Conservation (phyloP, 1,140 invertebrate genomes). For the Listronotus bonariensis region DNA sequence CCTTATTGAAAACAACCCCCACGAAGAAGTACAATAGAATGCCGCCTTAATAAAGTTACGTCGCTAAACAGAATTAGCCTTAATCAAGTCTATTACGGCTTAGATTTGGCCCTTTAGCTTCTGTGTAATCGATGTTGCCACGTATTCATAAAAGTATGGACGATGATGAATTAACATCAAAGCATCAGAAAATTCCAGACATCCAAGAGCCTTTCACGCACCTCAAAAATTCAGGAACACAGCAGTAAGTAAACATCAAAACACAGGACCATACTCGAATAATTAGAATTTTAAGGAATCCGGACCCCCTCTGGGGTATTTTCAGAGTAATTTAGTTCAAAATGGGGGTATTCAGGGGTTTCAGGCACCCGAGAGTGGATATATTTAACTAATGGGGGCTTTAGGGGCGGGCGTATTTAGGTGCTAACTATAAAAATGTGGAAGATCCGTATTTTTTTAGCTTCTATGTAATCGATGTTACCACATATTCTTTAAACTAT, state of each 20-base stretch:
- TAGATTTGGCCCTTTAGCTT: background rate
- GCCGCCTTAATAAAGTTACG: slow-evolving; percentile 10
- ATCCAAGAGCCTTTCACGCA: slow-evolving; percentile 26
- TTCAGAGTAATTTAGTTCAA: slow-evolving; percentile 44
- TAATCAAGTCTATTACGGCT: slow-evolving; percentile 7
- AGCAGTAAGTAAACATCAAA: slow-evolving; percentile 19
- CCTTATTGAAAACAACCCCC: slow-evolving; percentile 12
- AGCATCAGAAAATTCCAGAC: slow-evolving; percentile 3
- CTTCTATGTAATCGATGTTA: too few relatives aligned
- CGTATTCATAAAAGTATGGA: slow-evolving; percentile 14
- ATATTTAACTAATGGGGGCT: slow-evolving; percentile 67
- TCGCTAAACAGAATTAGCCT: slow-evolving; percentile 5
- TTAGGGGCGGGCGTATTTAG: slow-evolving; percentile 64
- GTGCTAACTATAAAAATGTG: slow-evolving; percentile 67
- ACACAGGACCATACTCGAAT: slow-evolving; percentile 17
- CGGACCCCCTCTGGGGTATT: slow-evolving; percentile 35
- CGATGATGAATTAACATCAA: too few relatives aligned
- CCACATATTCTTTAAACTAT: too few relatives aligned
- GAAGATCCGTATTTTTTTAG: slow-evolving; percentile 68
- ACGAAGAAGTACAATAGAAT: background rate
- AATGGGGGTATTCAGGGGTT: slow-evolving; percentile 41
- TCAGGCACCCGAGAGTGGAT: slow-evolving; percentile 47
- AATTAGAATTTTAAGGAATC: slow-evolving; percentile 36
- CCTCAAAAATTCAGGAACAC: slow-evolving; percentile 31
- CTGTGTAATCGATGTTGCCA: background rate